Evolutionary conservation across 2,113 vertebrate genomes (phyloP).

Genomic region (Tretioscincus oriximinensis): DNA sequence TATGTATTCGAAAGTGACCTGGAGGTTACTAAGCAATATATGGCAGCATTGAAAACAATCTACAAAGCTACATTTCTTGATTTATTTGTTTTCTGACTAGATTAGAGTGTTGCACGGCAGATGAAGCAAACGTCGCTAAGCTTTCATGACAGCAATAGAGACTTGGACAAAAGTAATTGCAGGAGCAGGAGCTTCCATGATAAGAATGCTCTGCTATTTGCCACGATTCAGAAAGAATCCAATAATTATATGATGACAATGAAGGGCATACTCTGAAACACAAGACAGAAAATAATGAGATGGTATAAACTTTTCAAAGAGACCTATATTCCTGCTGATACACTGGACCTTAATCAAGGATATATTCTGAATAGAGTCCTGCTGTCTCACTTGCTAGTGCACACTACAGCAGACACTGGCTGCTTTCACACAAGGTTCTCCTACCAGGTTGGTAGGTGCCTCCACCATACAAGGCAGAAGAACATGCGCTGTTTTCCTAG

Average conservation of each 20-base stretch:
- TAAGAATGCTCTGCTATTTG: conserved; percentile 56
- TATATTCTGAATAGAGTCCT: no score
- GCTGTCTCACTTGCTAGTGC: no score
- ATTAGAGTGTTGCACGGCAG: conserved; percentile 60
- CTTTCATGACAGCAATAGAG: conserved; percentile 60
- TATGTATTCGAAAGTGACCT: conserved; percentile 58
- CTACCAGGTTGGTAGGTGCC: no score
- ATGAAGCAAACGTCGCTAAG: conserved; percentile 67
- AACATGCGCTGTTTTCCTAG: no score
- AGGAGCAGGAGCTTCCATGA: conserved; percentile 58
- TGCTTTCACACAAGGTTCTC: no score
- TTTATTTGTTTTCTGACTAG: conserved; percentile 66
- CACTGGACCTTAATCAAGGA: no score
- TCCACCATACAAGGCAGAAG: no score
- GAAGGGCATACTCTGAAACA: conserved; percentile 48
- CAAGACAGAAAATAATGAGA: conserved; percentile 50
- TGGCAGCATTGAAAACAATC: conserved; percentile 58
- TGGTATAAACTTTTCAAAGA: conserved; percentile 35
- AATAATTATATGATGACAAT: conserved; percentile 66
- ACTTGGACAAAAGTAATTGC: conserved; percentile 62
- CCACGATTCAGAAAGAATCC: conserved; percentile 60
- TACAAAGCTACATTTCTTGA: conserved; percentile 60
- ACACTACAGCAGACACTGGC: no score
- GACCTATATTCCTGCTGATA: conserved; percentile 29
- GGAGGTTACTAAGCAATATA: conserved; percentile 60